Conservation (phyloP, 2,888 invertebrate genomes). For the Leptopterna dolabrata region DNA sequence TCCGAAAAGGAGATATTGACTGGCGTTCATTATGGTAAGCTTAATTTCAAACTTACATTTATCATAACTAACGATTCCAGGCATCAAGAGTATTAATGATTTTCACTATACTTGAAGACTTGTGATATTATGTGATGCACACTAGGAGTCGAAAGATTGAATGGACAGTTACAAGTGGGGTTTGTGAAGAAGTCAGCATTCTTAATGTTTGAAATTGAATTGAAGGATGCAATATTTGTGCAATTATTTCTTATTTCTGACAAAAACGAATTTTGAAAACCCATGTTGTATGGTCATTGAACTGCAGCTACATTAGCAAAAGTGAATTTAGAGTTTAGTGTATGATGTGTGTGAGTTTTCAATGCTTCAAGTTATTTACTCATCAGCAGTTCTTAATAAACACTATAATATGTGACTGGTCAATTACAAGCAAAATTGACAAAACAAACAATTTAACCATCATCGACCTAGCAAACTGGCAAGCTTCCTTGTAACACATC, state of each 20-base stretch:
- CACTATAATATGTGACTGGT: not conserved
- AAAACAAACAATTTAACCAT: not conserved
- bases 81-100: not conserved
- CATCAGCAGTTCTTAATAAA: not conserved
- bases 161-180: not conserved
- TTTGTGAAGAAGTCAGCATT: not conserved
- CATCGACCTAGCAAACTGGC: not conserved
- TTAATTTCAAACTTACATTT: not conserved
- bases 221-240: not conserved
- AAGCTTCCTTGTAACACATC: not conserved
- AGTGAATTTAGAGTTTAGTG: not conserved
- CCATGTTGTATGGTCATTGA: not conserved
- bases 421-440: not conserved
- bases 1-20: not conserved
- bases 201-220: not conserved
- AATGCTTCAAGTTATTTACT: not conserved
- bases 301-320: not conserved
- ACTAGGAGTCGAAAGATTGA: conserved; percentile 51
- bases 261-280: not conserved
- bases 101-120: conserved; percentile 36
- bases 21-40: not conserved
- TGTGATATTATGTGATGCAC: conserved; percentile 59
- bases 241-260: not conserved
- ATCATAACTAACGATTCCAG: not conserved
- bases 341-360: not conserved